Evolutionary conservation across 2,888 invertebrate genomes (phyloP).

Genomic region (Tipula helvola): DNA sequence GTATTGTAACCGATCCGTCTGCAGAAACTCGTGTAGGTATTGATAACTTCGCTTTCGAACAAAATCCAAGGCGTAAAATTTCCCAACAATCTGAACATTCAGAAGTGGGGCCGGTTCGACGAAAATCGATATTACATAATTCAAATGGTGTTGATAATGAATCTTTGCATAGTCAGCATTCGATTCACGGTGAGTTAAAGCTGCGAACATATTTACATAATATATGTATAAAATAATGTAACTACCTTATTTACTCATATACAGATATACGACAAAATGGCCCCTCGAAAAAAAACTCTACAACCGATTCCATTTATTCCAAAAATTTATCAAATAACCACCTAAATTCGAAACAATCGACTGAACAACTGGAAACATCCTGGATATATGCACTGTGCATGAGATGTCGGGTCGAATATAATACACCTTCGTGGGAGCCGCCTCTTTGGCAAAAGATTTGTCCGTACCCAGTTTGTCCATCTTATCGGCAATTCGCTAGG

Average conservation of each 20-base stretch:
- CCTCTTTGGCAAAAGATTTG: conserved; percentile 66
- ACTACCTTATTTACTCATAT: background rate
- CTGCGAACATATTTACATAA: background rate
- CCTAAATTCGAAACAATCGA: conserved; percentile 5
- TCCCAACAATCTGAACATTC: conserved; percentile 40
- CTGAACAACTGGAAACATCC: conserved; percentile 38
- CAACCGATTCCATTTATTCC: conserved; percentile 22
- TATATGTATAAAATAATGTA: background rate
- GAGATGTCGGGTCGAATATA: conserved; percentile 65
- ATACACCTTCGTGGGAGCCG: conserved; percentile 69
- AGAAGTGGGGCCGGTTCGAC: conserved; percentile 55
- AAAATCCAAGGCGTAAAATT: conserved; percentile 38
- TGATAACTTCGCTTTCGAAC: conserved; percentile 53
- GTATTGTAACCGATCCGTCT: conserved; percentile 46
- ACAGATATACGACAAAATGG: background rate
- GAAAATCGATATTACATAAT: conserved; percentile 59
- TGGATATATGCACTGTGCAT: conserved; percentile 75
- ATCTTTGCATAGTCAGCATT: conserved; percentile 27
- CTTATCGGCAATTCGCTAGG: conserved; percentile 72
- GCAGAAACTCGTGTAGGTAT: conserved; percentile 40
- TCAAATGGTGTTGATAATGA: conserved; percentile 31
- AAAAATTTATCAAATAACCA: background rate
- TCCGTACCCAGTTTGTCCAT: conserved; percentile 75
- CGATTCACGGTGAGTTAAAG: background rate
- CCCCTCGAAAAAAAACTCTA: background rate